Conservation (phyloP, 2,888 invertebrate species). For the Hemaris fuciformis region DNA sequence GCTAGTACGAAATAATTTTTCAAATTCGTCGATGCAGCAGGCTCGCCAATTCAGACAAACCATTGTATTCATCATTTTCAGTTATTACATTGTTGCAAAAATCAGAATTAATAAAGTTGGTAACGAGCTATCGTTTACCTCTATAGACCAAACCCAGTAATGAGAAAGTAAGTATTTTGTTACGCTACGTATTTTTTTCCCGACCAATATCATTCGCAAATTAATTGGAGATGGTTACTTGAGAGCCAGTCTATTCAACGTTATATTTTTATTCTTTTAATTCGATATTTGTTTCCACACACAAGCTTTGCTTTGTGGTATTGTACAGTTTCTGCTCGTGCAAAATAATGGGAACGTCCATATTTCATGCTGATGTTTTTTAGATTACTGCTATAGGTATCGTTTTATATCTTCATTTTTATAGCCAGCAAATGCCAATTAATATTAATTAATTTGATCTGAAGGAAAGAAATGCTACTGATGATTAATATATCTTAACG, state of each 20-base stretch:
- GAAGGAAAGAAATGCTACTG: too few relatives aligned
- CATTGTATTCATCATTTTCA: slow-evolving; percentile 12
- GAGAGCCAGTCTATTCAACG: slow-evolving; percentile 31
- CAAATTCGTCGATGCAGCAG: not conserved
- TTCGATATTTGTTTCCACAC: slow-evolving; percentile 22
- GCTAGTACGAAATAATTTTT: not conserved
- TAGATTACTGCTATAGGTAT: too few relatives aligned
- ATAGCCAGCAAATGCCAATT: too few relatives aligned
- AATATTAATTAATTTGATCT: too few relatives aligned
- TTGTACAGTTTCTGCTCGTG: not conserved
- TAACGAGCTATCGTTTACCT: slow-evolving; percentile 51
- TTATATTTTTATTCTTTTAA: slow-evolving; percentile 32
- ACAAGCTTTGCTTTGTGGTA: not conserved
- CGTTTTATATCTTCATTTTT: too few relatives aligned
- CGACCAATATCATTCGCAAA: slow-evolving; percentile 49
- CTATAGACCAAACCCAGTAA: slow-evolving; percentile 40
- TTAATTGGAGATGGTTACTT: slow-evolving; percentile 53
- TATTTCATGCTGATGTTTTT: not conserved
- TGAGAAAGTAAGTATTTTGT: slow-evolving; percentile 42
- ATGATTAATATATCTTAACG: too few relatives aligned
- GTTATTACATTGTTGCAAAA: slow-evolving; percentile 27
- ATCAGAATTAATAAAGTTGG: slow-evolving; percentile 45
- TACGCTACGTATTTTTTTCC: slow-evolving; percentile 39
- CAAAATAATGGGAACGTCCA: not conserved
- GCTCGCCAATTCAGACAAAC: not conserved